Evolutionary conservation across 2,113 vertebrate genomes (phyloP), one percentile per base, ranked within the genome.

Genomic region (Cairina moschata): DNA sequence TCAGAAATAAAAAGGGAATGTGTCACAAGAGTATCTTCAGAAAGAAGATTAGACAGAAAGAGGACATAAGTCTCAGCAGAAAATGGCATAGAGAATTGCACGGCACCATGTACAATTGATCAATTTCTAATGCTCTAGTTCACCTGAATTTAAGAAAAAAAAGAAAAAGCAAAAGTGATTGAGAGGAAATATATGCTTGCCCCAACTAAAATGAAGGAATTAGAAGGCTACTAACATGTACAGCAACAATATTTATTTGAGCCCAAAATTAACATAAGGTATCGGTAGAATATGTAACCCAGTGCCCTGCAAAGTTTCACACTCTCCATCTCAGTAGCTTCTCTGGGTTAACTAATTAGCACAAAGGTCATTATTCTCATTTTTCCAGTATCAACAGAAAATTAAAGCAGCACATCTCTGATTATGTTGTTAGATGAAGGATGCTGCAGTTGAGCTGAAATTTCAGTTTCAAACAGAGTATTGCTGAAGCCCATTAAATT

Each of bases 351-450:
- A 81, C 87, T 97, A 97, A 98, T 98, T 98, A 98, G 95, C 91
- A 96, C 76, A 97, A 94, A 97, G 95, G 95, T 97, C 95, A 97
- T 52, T 94, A 86, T 91, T 98, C 93, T 97, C 83, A 91, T 95
- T 98, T 98, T 94, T 44, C 88, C 86, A 93, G 93, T 93, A 96
- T 94, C 96, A 97, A 93, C 84, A 96, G 91, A 95, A 97, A 84
- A 92, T 95, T 96, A 97, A 96, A 94, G 79, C 59, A 77, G 52
- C 76, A 92, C 40, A 91, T 86, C 71, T 73, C 69, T 96, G 81
- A 95, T 95, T 97, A 91, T 89, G 13, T 73, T 92, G 74, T 34
- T 88, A 88, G 88, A 86, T 60, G 82, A 86, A 22, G 17, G 86
- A 91, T 95, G 69, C 46, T 88, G n/a, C 44, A 80, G 31, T 52